Evolutionary conservation across 2,113 vertebrate genomes (phyloP).

Genomic region (Sula dactylatra): DNA sequence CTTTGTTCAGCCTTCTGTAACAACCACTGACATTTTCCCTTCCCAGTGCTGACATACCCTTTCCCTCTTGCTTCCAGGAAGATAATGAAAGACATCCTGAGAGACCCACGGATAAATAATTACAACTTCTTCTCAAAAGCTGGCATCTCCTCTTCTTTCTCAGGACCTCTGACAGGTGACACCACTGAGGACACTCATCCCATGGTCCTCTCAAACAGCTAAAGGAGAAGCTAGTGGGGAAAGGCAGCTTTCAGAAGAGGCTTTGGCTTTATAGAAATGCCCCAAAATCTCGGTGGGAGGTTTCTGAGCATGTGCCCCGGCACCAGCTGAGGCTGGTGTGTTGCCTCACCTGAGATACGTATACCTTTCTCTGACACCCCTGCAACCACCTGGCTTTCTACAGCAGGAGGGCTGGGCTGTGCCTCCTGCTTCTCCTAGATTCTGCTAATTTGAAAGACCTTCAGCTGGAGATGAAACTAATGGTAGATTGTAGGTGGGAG

Average conservation of each 20-base stretch:
- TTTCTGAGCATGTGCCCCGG: not conserved
- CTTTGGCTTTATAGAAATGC: not conserved
- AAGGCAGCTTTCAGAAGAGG: not conserved
- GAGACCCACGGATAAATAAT: conserved; percentile 56
- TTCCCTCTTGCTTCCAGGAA: conserved; percentile 29
- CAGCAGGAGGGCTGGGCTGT: not conserved
- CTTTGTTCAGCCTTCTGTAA: not conserved
- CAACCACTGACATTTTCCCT: not conserved
- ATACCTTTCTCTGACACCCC: not conserved
- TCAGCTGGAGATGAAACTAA: not conserved
- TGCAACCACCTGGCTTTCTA: not conserved
- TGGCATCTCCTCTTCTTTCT: conserved; percentile 61
- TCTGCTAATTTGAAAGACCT: not conserved
- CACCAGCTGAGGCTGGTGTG: not conserved
- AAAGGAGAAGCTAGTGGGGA: not conserved
- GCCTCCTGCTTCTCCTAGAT: not conserved
- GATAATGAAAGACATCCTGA: conserved; percentile 36
- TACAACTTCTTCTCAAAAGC: conserved; percentile 41
- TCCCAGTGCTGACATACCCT: not conserved
- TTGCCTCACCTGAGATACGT: not conserved
- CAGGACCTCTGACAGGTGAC: conserved; percentile 67
- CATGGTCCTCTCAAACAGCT: not conserved
- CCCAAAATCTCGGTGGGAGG: not conserved
- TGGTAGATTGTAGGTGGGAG: not conserved
- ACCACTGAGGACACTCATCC: not conserved